These are phyloP conservation scores for Nomada ferruginata DNA, from an alignment of 2,888 invertebrate genomes.

Conservation along the genomic window DNA sequence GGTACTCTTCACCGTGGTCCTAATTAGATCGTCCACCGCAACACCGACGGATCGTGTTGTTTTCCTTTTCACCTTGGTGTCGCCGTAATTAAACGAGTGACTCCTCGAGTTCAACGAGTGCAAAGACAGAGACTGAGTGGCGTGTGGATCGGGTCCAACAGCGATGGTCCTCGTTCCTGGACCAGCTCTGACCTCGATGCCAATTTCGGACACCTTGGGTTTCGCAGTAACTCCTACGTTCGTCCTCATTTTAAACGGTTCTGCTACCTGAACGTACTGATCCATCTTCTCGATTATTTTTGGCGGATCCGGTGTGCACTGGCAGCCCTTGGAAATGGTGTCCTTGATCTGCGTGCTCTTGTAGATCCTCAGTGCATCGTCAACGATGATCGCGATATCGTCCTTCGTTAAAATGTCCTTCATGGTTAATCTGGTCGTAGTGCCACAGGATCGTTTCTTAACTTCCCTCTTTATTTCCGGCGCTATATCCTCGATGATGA, in stretches of 20 bases:
- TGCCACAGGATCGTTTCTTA: slow-evolving; percentile 64
- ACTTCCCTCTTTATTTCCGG: slow-evolving; percentile 59
- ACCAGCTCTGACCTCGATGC: slow-evolving; percentile 82
- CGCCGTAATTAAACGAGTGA: slow-evolving; percentile 87
- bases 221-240: slow-evolving; percentile 82
- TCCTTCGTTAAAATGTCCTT: slow-evolving; percentile 75
- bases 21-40: slow-evolving; percentile 75
- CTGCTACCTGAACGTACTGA: slow-evolving; percentile 72
- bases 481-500: slow-evolving; percentile 72
- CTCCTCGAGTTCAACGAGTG: slow-evolving; percentile 85
- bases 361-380: slow-evolving; percentile 75
- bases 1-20: slow-evolving; percentile 79
- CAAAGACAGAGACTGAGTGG: slow-evolving; percentile 84
- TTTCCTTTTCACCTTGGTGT: slow-evolving; percentile 83
- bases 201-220: slow-evolving; percentile 80
- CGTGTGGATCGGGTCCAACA: slow-evolving; percentile 86
- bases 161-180: slow-evolving; percentile 85
- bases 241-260: slow-evolving; percentile 75
- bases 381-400: slow-evolving; percentile 75
- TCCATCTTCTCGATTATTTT: slow-evolving; percentile 68
- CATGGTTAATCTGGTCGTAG: slow-evolving; percentile 81
- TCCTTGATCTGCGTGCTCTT: slow-evolving; percentile 68
- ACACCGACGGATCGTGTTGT: slow-evolving; percentile 74
- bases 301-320: slow-evolving; percentile 66
- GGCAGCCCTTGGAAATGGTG: slow-evolving; percentile 69